Conservation (phyloP, 2,888 invertebrate genomes). For the Microplitis deprimator region DNA sequence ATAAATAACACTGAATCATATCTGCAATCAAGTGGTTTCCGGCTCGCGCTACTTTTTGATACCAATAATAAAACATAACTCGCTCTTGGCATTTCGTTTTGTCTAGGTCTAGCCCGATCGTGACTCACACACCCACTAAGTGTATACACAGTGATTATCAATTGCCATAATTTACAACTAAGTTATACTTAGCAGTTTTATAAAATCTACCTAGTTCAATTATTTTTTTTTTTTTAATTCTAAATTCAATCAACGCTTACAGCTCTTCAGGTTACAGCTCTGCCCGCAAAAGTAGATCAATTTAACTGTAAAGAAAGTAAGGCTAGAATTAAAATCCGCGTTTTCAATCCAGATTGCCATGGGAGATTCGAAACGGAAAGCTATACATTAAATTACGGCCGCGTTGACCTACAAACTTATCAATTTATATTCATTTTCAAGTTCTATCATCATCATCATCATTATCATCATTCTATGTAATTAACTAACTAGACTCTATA, state of each 20-base stretch:
- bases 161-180: background rate
- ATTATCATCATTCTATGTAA: background rate
- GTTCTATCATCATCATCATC: background rate
- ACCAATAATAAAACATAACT: background rate
- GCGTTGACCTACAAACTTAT: background rate
- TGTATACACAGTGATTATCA: background rate
- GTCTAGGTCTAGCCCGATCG: background rate
- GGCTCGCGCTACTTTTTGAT: background rate
- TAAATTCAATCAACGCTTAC: background rate
- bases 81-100: background rate
- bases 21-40: background rate
- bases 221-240: background rate
- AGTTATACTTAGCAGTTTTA: background rate
- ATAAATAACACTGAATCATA: background rate
- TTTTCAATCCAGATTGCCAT: background rate
- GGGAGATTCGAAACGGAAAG: background rate
- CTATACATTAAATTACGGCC: background rate
- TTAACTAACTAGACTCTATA: background rate
- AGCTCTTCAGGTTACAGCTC: background rate
- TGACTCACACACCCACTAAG: background rate
- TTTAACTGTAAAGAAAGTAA: conserved; percentile 1
- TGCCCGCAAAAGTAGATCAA: background rate
- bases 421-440: background rate
- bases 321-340: background rate
- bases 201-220: background rate